These are phyloP conservation scores for Gobiocypris rarus DNA, from an alignment of 2,113 vertebrate genomes.

Conservation along the genomic window DNA sequence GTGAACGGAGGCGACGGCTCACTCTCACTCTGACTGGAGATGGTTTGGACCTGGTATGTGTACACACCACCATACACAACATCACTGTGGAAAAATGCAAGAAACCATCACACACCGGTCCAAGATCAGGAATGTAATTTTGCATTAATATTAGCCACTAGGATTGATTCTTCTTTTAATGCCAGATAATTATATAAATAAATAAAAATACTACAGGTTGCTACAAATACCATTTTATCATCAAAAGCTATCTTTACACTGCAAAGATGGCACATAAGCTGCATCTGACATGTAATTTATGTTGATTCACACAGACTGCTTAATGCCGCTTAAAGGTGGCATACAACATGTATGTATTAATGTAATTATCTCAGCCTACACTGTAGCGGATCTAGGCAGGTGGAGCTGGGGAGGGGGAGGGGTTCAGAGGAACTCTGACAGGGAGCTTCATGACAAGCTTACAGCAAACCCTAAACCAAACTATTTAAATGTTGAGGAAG, in stretches of 20 bases:
- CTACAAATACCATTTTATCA: not conserved
- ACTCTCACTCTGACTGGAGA: slow-evolving; percentile 83
- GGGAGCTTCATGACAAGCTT: too few species aligned
- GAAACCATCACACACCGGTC: not conserved
- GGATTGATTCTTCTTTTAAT: not conserved
- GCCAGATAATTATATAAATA: not conserved
- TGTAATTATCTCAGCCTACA: too few species aligned
- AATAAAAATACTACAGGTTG: not conserved
- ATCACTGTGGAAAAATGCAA: slow-evolving; percentile 75
- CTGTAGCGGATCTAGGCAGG: too few species aligned
- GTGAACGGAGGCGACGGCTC: slow-evolving; percentile 84
- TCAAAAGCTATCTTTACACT: not conserved
- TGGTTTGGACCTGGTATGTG: slow-evolving; percentile 84
- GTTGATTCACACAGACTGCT: not conserved
- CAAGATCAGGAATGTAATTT: not conserved
- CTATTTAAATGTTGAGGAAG: too few species aligned
- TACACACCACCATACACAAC: slow-evolving; percentile 77
- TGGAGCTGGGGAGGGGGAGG: too few species aligned
- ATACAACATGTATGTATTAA: too few species aligned
- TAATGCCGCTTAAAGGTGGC: not conserved
- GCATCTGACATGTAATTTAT: not conserved
- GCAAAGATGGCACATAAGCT: too few species aligned
- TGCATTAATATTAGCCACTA: not conserved
- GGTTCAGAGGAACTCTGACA: too few species aligned
- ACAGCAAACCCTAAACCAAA: too few species aligned